Evolutionary conservation across 2,797 vertebrate genomes (phyloP).

Genomic region (Anniella stebbinsi): DNA sequence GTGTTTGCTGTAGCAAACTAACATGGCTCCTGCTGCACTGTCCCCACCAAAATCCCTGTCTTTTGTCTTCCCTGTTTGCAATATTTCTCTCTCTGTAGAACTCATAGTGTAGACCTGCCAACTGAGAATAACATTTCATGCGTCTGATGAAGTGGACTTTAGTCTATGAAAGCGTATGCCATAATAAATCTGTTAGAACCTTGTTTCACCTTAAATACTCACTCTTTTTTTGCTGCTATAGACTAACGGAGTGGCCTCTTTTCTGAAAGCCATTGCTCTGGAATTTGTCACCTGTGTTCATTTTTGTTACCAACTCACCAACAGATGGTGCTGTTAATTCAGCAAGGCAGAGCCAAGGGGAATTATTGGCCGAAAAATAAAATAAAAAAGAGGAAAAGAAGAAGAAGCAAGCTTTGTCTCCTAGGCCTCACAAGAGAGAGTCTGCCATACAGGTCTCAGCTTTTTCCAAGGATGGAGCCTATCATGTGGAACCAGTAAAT

Average conservation of each 20-base stretch:
- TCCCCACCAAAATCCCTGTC: no score
- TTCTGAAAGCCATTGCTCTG: not conserved
- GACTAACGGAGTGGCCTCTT: not conserved
- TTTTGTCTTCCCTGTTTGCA: no score
- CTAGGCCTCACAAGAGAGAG: not conserved
- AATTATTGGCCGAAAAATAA: not conserved
- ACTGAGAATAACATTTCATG: not conserved
- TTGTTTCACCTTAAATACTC: not conserved
- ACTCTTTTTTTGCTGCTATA: no score
- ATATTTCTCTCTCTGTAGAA: no score
- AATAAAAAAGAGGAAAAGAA: not conserved
- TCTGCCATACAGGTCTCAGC: constrained; percentile 8
- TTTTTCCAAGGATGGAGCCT: constrained; percentile 28
- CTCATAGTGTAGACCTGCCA: not conserved
- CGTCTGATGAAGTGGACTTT: not conserved
- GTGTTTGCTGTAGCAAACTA: no score
- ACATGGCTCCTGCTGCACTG: no score
- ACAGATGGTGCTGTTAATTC: constrained; percentile 39
- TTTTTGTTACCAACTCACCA: not conserved
- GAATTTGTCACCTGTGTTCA: not conserved
- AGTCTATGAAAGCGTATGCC: not conserved
- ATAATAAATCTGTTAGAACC: not conserved
- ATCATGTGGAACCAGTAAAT: constrained; percentile 24
- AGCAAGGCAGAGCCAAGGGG: not conserved
- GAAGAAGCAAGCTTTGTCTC: not conserved